phyloP scores from a whole-genome alignment of 1,140 invertebrate genomes.

The Drosophila erecta region DNA sequence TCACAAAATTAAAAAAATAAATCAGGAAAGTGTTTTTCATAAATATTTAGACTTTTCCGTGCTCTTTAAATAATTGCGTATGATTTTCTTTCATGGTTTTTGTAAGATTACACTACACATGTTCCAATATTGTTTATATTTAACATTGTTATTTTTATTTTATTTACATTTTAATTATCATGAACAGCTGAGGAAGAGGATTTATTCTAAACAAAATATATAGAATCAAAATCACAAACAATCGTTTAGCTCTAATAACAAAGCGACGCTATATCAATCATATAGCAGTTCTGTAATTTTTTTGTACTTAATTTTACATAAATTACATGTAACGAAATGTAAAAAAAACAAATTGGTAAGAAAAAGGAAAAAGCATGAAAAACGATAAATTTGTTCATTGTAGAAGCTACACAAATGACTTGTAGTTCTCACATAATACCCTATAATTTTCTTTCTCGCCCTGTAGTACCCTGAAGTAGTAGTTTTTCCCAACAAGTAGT shows the following conservation, averaged over 20 bases:
- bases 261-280: slow-evolving; percentile 69
- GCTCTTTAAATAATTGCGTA: no score
- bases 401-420: slow-evolving; percentile 66
- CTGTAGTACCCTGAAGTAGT: slow-evolving; percentile 35
- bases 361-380: slow-evolving; percentile 59
- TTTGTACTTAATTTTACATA: slow-evolving; percentile 81
- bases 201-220: slow-evolving; percentile 58
- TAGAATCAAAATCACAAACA: slow-evolving; percentile 54
- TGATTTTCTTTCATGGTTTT: slow-evolving; percentile 38
- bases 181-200: slow-evolving; percentile 76
- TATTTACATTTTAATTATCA: slow-evolving; percentile 73
- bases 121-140: slow-evolving; percentile 54
- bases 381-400: slow-evolving; percentile 58
- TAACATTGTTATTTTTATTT: slow-evolving; percentile 55
- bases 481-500: slow-evolving; percentile 24
- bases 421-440: slow-evolving; percentile 40
- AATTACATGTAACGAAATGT: slow-evolving; percentile 80
- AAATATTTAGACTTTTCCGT: no score
- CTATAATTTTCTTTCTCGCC: neutral
- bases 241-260: slow-evolving; percentile 81
- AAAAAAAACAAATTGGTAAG: slow-evolving; percentile 78
- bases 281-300: slow-evolving; percentile 78
- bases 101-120: slow-evolving; percentile 25
- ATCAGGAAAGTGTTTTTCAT: no score
- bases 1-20: no score